phyloP scores from a whole-genome alignment of 2,888 invertebrate genomes.

The Dasypolia templi region DNA sequence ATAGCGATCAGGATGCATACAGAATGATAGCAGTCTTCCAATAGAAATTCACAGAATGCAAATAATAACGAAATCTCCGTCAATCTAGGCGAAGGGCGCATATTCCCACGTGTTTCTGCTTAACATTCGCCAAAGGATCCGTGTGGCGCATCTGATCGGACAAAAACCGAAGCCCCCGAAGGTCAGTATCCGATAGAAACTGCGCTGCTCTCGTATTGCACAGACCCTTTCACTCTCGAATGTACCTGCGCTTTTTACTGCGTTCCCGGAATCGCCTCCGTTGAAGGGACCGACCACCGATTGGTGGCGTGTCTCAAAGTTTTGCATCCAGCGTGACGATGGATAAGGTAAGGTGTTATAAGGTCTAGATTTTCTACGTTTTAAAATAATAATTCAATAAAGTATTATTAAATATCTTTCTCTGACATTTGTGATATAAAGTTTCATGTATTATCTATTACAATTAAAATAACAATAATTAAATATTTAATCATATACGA shows the following conservation, averaged over 20 bases:
- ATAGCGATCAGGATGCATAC: constrained; percentile 54
- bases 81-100: constrained; percentile 75
- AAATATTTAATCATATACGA: neutral
- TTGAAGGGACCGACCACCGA: constrained; percentile 70
- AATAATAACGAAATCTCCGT: constrained; percentile 82
- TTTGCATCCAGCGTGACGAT: constrained; percentile 35
- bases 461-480: no score
- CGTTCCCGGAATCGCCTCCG: constrained; percentile 84
- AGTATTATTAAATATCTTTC: neutral
- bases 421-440: neutral
- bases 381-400: neutral
- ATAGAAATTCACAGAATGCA: constrained; percentile 77
- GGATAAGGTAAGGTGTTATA: neutral
- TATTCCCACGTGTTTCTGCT: constrained; percentile 89
- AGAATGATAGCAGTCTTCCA: constrained; percentile 44
- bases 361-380: no score
- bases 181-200: constrained; percentile 87
- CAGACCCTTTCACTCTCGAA: constrained; percentile 90
- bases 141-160: constrained; percentile 82
- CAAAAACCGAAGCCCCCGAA: constrained; percentile 85
- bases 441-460: no score
- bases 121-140: constrained; percentile 80
- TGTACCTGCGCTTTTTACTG: constrained; percentile 89
- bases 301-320: constrained; percentile 78
- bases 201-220: constrained; percentile 88